These are phyloP conservation scores for Garra rufa DNA, from an alignment of 2,113 vertebrate genomes.

Conservation along the genomic window DNA sequence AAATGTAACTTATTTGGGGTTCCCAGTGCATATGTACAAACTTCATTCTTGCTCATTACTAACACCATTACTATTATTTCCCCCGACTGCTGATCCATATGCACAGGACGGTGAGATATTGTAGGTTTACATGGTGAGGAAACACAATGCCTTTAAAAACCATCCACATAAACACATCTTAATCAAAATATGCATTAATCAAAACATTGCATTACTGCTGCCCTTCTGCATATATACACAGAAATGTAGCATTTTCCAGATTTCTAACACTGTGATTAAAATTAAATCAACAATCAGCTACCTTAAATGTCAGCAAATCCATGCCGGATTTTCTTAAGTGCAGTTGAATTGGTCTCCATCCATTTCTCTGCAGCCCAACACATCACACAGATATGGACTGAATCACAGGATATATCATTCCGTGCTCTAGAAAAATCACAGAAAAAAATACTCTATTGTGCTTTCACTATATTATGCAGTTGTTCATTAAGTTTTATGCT, in stretches of 20 bases:
- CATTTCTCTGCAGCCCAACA: constrained; percentile 38
- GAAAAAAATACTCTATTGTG: background rate
- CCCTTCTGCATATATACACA: background rate
- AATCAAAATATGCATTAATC: background rate
- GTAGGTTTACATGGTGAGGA: background rate
- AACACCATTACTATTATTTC: background rate
- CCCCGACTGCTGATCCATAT: background rate
- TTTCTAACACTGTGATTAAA: background rate
- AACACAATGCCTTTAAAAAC: background rate
- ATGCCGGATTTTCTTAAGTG: constrained; percentile 8
- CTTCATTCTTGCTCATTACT: no score
- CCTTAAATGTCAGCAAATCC: background rate
- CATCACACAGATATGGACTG: constrained; percentile 5
- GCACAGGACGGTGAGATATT: background rate
- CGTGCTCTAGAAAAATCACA: background rate
- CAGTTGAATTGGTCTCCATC: background rate
- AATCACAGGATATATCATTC: background rate
- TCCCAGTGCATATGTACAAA: background rate
- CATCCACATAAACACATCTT: background rate
- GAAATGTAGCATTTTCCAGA: background rate
- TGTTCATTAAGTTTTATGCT: background rate
- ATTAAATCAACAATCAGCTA: background rate
- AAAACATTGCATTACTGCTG: background rate
- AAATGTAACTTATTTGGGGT: background rate
- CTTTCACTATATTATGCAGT: background rate